Base-by-base conservation (phyloP, 1,140 invertebrate species). In the Penaeus japonicus region DNA sequence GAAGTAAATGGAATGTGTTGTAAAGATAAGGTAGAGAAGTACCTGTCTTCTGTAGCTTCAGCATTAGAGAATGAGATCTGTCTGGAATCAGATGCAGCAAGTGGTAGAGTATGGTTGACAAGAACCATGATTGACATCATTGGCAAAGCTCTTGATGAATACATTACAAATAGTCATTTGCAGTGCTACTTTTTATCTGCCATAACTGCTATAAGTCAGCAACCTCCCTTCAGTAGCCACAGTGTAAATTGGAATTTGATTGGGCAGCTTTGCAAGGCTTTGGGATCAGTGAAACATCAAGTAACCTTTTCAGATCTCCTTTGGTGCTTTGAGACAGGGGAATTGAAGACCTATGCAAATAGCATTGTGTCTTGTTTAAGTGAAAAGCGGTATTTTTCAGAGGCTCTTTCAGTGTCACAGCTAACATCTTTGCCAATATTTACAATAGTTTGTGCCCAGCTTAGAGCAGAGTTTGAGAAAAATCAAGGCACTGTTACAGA, bases 361-460 rank as follows among this genome's bases (percentile, higher is more conserved):
- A 83, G 62, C 53, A 39, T 88, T 17, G 86, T 83, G 7, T 73
- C 30, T 57, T 30, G 32, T 27, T 32, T 88, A 20, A 73, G 80
- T 27, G 35, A 59, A 27, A 78, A 57, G 24, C 27, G 70, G 18
- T 84, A 24, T 82, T 88, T 88, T 59, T 73, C 80, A 18, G 86
- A 88, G 59, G 80, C 80, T 35, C 70, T 88, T 53, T 70, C 82
- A 57, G 54, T 88, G 53, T 88, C 78, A 59, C 86, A 88, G 53
- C 54, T 88, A 39, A 57, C 70, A 39, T 39, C 57, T 32, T 53
- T 88, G 7, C 86, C 86, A 24, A 35, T 88, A 10, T 88, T 57
- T 59, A 83, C 62, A 53, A 88, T 88, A 32, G 65, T 88, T 22
- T 83, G 86, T 88, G 86, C 62, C 24, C 86, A 88, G 54, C n/a